Conservation (phyloP, 1,140 invertebrate genomes). For the Drosophila pallidifrons region DNA sequence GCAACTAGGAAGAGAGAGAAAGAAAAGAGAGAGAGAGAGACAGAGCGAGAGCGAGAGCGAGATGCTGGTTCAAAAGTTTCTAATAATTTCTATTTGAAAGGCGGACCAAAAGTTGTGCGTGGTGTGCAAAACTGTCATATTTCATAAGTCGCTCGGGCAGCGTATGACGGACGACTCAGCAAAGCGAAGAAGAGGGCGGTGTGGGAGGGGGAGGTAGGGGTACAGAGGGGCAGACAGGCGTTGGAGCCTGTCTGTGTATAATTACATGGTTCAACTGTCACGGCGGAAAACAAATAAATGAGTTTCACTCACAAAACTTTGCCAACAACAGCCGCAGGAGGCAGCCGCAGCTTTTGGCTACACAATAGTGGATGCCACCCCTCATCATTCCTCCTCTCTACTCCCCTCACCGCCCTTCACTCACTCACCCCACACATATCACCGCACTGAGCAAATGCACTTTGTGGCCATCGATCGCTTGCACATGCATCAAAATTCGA, state of each 20-base stretch:
- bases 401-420: background rate
- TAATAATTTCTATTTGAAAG: conserved; percentile 83
- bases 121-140: conserved; percentile 82
- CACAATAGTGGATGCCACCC: conserved; percentile 19
- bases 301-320: conserved; percentile 70
- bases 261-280: conserved; percentile 83
- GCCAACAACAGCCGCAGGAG: conserved; percentile 26
- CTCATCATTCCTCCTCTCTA: background rate
- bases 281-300: conserved; percentile 80
- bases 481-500: conserved; percentile 53
- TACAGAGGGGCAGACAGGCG: background rate
- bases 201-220: background rate
- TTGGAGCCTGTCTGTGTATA: conserved; percentile 74
- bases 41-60: background rate
- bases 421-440: background rate
- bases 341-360: conserved; percentile 12
- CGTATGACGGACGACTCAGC: conserved; percentile 15
- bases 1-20: conserved; percentile 38
- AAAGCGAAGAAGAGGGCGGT: background rate
- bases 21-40: background rate
- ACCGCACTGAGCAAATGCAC: conserved; percentile 28
- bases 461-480: conserved; percentile 56
- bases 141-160: conserved; percentile 67
- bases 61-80: conserved; percentile 65
- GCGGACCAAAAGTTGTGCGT: conserved; percentile 72